phyloP scores from a whole-genome alignment of 2,113 vertebrate species.

The Regulus satrapa region DNA sequence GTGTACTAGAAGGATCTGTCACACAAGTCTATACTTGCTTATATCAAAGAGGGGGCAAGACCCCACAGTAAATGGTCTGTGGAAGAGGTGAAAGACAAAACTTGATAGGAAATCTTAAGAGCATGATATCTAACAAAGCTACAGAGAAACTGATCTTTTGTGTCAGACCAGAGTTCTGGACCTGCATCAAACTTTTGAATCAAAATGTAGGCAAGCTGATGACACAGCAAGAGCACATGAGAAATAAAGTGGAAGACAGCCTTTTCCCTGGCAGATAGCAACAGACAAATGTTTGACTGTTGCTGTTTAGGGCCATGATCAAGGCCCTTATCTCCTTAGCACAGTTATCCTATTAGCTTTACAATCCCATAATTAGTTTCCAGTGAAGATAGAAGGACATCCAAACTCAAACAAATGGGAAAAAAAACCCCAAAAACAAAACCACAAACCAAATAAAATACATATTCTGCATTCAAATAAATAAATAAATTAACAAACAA shows the following conservation, averaged over 20 bases:
- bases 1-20: neutral
- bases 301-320: neutral
- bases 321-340: neutral
- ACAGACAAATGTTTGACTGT: neutral
- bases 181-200: neutral
- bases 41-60: neutral
- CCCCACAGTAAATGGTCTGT: neutral
- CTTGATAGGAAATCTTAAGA: neutral
- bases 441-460: neutral
- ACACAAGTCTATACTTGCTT: neutral
- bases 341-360: neutral
- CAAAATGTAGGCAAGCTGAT: neutral
- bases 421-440: neutral
- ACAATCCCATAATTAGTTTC: neutral
- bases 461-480: neutral
- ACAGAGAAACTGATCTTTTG: neutral
- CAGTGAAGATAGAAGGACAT: neutral
- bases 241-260: neutral
- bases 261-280: neutral
- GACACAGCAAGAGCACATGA: neutral
- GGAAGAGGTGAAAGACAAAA: neutral
- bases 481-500: neutral
- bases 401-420: neutral
- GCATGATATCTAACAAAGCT: neutral
- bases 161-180: neutral